A percentile compares a stretch with the other conserved stretches of the same genome.
These are phyloP conservation scores for Chionomys nivalis DNA, from an alignment of 2,113 vertebrate species.

Conservation along the genomic window DNA sequence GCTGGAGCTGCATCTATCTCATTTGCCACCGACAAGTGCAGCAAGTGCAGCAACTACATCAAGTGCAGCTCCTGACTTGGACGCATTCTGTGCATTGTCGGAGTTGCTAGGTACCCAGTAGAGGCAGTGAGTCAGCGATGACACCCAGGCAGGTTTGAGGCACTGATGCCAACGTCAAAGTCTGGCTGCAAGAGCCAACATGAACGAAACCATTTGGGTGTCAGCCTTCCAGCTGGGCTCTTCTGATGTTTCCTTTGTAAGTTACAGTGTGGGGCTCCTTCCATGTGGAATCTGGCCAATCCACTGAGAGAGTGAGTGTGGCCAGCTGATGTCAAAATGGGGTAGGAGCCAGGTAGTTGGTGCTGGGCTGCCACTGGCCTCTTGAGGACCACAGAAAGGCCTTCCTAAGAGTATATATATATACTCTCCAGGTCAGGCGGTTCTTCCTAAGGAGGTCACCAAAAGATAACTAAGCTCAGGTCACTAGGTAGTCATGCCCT, in stretches of 20 bases:
- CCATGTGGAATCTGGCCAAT: not conserved
- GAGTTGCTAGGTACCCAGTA: not conserved
- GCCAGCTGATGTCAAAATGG: not conserved
- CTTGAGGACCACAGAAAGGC: not conserved
- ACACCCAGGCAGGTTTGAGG: not conserved
- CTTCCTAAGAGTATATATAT: not conserved
- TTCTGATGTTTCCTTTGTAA: not conserved
- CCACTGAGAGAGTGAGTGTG: not conserved
- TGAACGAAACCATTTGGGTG: not conserved
- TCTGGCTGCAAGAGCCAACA: not conserved
- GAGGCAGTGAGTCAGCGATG: not conserved
- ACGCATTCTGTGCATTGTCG: not conserved
- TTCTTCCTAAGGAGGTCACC: not conserved
- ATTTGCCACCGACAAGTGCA: not conserved
- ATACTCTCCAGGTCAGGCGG: fast-evolving
- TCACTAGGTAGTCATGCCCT: not conserved
- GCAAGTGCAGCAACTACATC: not conserved
- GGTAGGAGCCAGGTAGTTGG: not conserved
- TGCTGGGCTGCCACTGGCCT: not conserved
- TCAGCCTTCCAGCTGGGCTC: not conserved
- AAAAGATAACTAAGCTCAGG: not conserved
- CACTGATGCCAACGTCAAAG: not conserved
- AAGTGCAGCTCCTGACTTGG: not conserved
- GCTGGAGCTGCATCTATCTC: not conserved
- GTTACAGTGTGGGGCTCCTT: not conserved